Base-by-base conservation (phyloP, 2,888 invertebrate species). In the Stenolophus ochropezus region DNA sequence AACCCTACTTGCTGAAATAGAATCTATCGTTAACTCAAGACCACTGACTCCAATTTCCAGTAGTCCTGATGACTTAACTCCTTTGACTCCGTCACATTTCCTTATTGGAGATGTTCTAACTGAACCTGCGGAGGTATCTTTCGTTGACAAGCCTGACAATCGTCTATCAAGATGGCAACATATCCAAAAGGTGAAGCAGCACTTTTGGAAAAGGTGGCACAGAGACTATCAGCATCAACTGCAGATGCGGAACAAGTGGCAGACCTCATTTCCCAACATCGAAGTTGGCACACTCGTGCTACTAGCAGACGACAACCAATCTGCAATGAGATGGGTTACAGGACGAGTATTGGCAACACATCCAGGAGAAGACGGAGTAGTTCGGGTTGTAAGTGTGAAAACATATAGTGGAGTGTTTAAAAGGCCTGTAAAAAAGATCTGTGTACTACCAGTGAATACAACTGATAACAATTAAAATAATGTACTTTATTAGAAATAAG, bases 191-290 rank as follows among this genome's bases (percentile, higher is more conserved):
- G 47, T 73, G 4, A 51, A 20, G 8, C 75, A 75, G 16, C 75
- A 75, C 14, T 75, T 75, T 42, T 75, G 77, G 80, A 83, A 42
- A 1, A 14, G 71, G 4, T 71, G 42, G 71, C 71, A 71, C 8
- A 4, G 71, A 2, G 76, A 76, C 33, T 84, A 83, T 65, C 18
- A 82, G 3, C 49, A 58, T 0, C 80, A 83, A 16, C 81, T 84
- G 1, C 84, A 84, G 58, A 33, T 69, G 8, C 74, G 83, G 1
- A 23, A 56, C 2, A 84, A 84, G 61, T 84, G 82, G 83, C 81
- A 81, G 5, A 16, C 8, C 33, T 33, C 4, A 4, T 5, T 8
- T 8, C n/a, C n/a, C 33, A 65, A 49, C 25, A 4, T 73, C 8
- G 49, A 82, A 8, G 49, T 82, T 3, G 83, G 71, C 6, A 33